Base-by-base conservation (phyloP, 1,140 invertebrate genomes). In the Agrypnia vestita region DNA sequence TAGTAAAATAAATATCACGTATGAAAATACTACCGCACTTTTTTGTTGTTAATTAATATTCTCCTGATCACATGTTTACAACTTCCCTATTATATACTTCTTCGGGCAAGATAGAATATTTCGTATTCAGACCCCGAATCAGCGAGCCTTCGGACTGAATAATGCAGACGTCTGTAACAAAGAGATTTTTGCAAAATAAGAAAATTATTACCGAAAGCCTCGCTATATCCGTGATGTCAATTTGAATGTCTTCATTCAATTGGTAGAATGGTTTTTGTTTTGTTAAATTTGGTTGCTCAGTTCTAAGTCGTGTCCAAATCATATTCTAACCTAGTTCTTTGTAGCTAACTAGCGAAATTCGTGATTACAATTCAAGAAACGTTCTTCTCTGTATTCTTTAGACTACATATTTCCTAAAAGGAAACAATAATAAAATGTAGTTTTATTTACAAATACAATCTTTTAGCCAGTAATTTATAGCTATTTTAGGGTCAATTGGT, bases 91-190 rank as follows among this genome's bases (percentile, higher is more conserved):
- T 59, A 21, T 59, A 35, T 35, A 35, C 1, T 35, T 35, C 6
- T 35, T 35, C 25, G 25, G 25, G 25, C 25, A 35, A 35, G 25
- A 35, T 35, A 35, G 25, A 51, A 13, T 51, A 15, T 51, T 51
- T 51, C 49, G 61, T 64, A 64, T 64, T 64, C 61, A 64, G 13
- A 13, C 35, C 61, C 35, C 44, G 64, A 47, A 69, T 47, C n/a
- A 47, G n/a, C 43, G 15, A 47, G 13, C 13, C n/a, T 47, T 46
- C 44, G 64, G 44, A 4, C 9, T 47, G 35, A 69, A 47, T 47
- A 46, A 47, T 47, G 44, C 64, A 47, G 64, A 47, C 46, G 44
- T n/a, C 35, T 35, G 19, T n/a, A 69, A 69, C 35, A 47, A 69
- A 47, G 44, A 69, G n/a, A 69, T 47, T 43, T 62, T 8, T 25